phyloP scores from a whole-genome alignment of 2,888 invertebrate species.

The Schrankia costaestrigalis region DNA sequence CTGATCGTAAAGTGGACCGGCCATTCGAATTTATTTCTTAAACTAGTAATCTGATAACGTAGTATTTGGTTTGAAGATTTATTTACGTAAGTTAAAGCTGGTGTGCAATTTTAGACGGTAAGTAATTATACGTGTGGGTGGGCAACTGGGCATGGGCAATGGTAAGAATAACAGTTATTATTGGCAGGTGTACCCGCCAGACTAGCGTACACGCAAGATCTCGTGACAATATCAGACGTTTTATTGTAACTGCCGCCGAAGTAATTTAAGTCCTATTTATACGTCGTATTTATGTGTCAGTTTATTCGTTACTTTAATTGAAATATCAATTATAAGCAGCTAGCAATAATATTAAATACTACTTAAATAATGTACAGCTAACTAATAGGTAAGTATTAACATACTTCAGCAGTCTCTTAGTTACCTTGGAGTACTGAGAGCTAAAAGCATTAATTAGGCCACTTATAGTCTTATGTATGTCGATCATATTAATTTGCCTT shows the following conservation, averaged over 20 bases:
- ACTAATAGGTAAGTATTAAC: too few relatives aligned
- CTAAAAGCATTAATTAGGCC: too few relatives aligned
- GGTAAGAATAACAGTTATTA: constrained; percentile 54
- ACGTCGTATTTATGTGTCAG: constrained; percentile 12
- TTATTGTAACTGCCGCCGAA: constrained; percentile 39
- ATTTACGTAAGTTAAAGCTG: constrained; percentile 14
- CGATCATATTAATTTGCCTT: too few relatives aligned
- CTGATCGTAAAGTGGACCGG: constrained; percentile 6
- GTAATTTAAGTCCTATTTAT: constrained; percentile 56
- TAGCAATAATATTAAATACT: too few relatives aligned
- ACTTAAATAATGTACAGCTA: too few relatives aligned
- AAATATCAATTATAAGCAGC: too few relatives aligned
- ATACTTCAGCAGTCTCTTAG: too few relatives aligned
- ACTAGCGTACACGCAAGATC: constrained; percentile 60
- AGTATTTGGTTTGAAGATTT: constrained; percentile 4
- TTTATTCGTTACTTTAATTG: too few relatives aligned
- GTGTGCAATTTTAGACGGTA: constrained; percentile 46
- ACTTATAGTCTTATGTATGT: too few relatives aligned
- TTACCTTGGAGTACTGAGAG: too few relatives aligned
- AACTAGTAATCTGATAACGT: constrained; percentile 1
- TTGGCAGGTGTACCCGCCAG: constrained; percentile 55
- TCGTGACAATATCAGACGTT: constrained; percentile 49
- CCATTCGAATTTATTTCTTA: background rate
- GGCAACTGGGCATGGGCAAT: constrained; percentile 6
- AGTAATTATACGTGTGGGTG: constrained; percentile 46